A percentile compares a stretch with the other conserved stretches of the same genome.
Conservation (phyloP, 2,797 vertebrate species). For the Cetoscarus ocellatus region DNA sequence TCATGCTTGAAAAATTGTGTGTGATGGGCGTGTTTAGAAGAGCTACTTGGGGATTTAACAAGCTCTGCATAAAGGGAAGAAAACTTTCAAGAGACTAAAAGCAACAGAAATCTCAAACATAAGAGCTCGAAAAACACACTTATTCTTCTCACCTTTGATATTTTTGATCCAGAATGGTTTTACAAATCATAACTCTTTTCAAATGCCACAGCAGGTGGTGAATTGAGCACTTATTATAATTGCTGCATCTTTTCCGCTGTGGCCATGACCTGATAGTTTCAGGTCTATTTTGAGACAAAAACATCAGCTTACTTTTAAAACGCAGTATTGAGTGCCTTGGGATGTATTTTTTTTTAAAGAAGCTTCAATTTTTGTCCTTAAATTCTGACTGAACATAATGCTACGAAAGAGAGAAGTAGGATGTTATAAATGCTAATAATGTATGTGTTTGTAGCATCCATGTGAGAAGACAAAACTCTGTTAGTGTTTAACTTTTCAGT, state of each 20-base stretch:
- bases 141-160: constrained; percentile 5
- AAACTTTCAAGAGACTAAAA: background rate
- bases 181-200: background rate
- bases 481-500: too few relatives aligned
- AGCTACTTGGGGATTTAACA: constrained; percentile 38
- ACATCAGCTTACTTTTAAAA: background rate
- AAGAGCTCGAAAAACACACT: background rate
- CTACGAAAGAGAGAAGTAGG: too few relatives aligned
- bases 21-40: constrained; percentile 8
- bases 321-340: background rate
- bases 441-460: too few relatives aligned
- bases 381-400: background rate
- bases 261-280: background rate
- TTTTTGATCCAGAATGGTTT: background rate
- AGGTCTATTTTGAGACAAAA: background rate
- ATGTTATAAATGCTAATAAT: background rate
- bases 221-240: constrained; percentile 3
- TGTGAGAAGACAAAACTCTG: too few relatives aligned
- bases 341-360: background rate
- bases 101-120: background rate
- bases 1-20: constrained; percentile 26
- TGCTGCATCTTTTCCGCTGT: background rate
- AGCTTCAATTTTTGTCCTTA: background rate
- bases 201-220: background rate
- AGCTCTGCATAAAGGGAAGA: constrained; percentile 28